phyloP scores from a whole-genome alignment of 2,113 vertebrate genomes.

The Thymallus thymallus region DNA sequence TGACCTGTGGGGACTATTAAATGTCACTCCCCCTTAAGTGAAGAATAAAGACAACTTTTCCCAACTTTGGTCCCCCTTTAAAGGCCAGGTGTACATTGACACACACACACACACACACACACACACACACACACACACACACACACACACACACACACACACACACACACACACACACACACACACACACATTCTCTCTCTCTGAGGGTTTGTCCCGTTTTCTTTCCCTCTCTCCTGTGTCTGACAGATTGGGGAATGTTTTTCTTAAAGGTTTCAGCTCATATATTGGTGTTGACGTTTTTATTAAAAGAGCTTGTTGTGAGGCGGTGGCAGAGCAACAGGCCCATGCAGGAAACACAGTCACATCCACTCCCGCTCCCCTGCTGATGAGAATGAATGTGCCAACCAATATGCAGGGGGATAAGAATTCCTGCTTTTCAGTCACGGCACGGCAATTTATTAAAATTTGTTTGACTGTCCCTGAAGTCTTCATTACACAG shows the following conservation, averaged over 20 bases:
- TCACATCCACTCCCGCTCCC: background rate
- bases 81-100: conserved; percentile 62
- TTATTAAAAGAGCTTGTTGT: conserved; percentile 58
- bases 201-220: background rate
- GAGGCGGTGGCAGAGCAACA: background rate
- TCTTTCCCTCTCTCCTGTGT: background rate
- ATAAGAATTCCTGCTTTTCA: conserved; percentile 57
- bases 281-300: conserved; percentile 60
- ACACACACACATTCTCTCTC: conserved; percentile 16
- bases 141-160: background rate
- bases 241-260: conserved; percentile 32
- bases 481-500: conserved; percentile 75
- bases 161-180: conserved; percentile 20
- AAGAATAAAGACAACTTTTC: conserved; percentile 76
- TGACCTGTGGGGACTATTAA: conserved; percentile 77
- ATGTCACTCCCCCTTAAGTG: conserved; percentile 76
- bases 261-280: conserved; percentile 55
- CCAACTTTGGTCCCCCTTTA: conserved; percentile 69
- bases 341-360: conserved; percentile 17
- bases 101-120: no score
- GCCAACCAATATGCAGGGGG: conserved; percentile 49
- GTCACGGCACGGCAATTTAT: conserved; percentile 67
- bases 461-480: conserved; percentile 70
- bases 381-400: conserved; percentile 68
- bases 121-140: no score